phyloP scores from a whole-genome alignment of 2,113 vertebrate genomes.

The Neofelis nebulosa region DNA sequence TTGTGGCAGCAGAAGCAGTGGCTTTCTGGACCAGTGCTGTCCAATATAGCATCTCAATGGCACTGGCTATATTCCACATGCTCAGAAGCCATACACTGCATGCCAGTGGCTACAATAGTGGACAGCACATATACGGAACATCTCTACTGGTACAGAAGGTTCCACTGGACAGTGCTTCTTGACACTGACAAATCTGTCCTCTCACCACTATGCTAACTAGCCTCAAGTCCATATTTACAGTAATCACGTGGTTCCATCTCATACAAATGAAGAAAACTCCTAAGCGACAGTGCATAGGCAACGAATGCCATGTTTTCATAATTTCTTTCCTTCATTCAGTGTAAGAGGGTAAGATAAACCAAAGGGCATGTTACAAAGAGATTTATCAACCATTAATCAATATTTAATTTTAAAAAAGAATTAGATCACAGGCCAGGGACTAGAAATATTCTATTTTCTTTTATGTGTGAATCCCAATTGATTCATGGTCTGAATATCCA shows the following conservation, averaged over 20 bases:
- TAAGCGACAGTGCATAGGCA: background rate
- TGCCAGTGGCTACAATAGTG: background rate
- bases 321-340: background rate
- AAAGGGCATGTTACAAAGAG: background rate
- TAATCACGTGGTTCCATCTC: background rate
- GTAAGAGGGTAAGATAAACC: background rate
- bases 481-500: constrained; percentile 54
- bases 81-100: background rate
- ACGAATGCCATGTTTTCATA: background rate
- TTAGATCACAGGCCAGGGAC: background rate
- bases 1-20: background rate
- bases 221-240: background rate
- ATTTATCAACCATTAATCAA: constrained; percentile 56
- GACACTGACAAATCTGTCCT: background rate
- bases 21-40: background rate
- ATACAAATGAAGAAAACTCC: background rate
- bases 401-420: constrained; percentile 47
- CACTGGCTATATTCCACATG: background rate
- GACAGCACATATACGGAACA: background rate
- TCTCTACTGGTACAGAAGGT: background rate
- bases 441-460: constrained; percentile 40
- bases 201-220: background rate
- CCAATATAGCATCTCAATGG: background rate
- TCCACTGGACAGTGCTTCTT: background rate
- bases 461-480: constrained; percentile 55